Base-by-base conservation (phyloP, 2,888 invertebrate species). In the Exocentrus adspersus region DNA sequence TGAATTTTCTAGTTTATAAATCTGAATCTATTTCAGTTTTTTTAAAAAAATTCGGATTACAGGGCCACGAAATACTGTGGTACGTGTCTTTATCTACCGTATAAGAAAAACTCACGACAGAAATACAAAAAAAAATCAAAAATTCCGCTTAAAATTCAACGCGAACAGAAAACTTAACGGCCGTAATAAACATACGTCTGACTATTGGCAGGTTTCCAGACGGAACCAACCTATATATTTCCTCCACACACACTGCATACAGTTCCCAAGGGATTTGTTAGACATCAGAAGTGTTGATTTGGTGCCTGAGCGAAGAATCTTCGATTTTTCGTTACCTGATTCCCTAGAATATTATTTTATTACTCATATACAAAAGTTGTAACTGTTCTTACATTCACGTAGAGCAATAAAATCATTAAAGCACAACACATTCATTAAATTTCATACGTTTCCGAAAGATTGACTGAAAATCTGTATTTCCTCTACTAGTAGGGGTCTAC, bases 221-320 rank as follows among this genome's bases (percentile, higher is more conserved):
- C 14, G 48, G 42, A 24, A 52, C n/a, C n/a, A n/a, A n/a, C n/a
- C 54, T 56, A 60, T 53, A 53, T 56, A 61, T 57, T 61, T 61
- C 62, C 62, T 46, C 50, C 28, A 42, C 61, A 32, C 50, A 45
- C 54, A 45, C 12, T 28, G 24, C 24, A 24, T 24, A 48, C 32
- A 43, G 50, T 32, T 45, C 60, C 21, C 59, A 2, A 28, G 50
- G 12, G 56, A 41, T 60, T 52, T 37, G 61, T 61, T 67, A 43
- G 30, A 67, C 58, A 59, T 64, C 63, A 58, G 53, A 67, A 60
- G 60, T 59, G 63, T 60, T 59, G 58, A 64, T 64, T 61, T 60
- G 32, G 46, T 45, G 59, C n/a, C n/a, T n/a, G 56, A 62, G 17
- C 67, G 64, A 24, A 58, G 57, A 48, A 62, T 52, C 62, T 56